phyloP scores from a whole-genome alignment of 1,140 invertebrate species.

The Cotesia typhae region DNA sequence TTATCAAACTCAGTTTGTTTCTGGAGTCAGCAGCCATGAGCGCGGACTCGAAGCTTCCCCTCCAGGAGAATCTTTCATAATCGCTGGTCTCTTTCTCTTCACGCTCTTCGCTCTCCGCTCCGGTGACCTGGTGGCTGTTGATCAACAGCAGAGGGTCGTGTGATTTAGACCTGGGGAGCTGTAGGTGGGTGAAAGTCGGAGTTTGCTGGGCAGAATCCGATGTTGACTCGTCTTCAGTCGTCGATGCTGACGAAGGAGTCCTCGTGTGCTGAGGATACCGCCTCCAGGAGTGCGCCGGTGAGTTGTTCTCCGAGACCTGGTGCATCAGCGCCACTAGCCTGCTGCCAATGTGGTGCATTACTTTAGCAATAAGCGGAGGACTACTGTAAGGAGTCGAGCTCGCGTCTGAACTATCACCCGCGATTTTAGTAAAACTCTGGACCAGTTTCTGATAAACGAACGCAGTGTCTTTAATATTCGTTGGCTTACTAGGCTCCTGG shows the following conservation, averaged over 20 bases:
- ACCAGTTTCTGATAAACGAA: slow-evolving; percentile 86
- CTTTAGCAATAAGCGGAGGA: slow-evolving; percentile 87
- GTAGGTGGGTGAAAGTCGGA: slow-evolving; percentile 48
- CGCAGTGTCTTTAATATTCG: slow-evolving; percentile 74
- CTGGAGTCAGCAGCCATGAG: slow-evolving; percentile 83
- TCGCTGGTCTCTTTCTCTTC: slow-evolving; percentile 84
- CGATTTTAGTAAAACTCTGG: slow-evolving; percentile 80
- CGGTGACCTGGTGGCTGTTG: slow-evolving; percentile 61
- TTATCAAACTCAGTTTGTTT: slow-evolving; percentile 76
- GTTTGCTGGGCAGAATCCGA: slow-evolving; percentile 67
- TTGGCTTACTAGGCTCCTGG: slow-evolving; percentile 36
- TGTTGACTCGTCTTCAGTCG: slow-evolving; percentile 79
- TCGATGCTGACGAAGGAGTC: slow-evolving; percentile 74
- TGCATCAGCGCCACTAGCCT: slow-evolving; percentile 91
- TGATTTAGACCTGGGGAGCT: slow-evolving; percentile 76
- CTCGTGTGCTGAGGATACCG: slow-evolving; percentile 65
- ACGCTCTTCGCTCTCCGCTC: slow-evolving; percentile 63
- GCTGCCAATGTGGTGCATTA: slow-evolving; percentile 91
- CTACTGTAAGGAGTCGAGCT: slow-evolving; percentile 74
- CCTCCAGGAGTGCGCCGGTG: slow-evolving; percentile 58
- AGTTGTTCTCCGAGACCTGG: slow-evolving; percentile 82
- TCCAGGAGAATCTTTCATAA: slow-evolving; percentile 88
- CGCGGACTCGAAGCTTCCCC: slow-evolving; percentile 89
- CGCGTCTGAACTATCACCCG: slow-evolving; percentile 64
- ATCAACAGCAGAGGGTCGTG: slow-evolving; percentile 77